Evolutionary conservation across 2,888 invertebrate species (phyloP).

Genomic region (Thera obeliscata): DNA sequence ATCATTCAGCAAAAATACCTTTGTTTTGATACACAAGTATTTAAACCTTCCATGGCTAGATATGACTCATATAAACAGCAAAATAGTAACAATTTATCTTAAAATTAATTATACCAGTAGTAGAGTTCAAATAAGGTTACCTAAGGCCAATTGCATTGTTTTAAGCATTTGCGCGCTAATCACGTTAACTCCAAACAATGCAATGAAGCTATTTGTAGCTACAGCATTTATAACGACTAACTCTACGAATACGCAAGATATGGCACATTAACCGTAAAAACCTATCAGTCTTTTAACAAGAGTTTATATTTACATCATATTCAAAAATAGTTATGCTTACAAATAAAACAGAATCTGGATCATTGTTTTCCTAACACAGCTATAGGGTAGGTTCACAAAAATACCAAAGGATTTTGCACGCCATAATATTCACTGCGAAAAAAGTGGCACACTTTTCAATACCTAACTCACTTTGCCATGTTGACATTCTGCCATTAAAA

Average conservation of each 20-base stretch:
- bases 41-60: background rate
- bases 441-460: no score
- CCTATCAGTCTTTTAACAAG: conserved; percentile 79
- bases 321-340: conserved; percentile 16
- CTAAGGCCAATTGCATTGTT: conserved; percentile 16
- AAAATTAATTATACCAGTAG: conserved; percentile 10
- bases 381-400: no score
- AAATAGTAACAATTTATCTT: conserved; percentile 5
- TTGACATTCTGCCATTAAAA: no score
- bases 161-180: conserved; percentile 38
- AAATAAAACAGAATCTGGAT: background rate
- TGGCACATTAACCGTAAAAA: conserved; percentile 77
- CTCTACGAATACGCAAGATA: conserved; percentile 59
- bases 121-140: conserved; percentile 21
- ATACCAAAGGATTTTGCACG: background rate
- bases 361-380: background rate
- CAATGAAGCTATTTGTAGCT: conserved; percentile 42
- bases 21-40: background rate
- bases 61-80: conserved; percentile 1
- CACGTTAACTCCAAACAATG: conserved; percentile 37
- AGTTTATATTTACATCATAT: conserved; percentile 57
- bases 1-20: background rate
- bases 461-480: no score
- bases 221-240: conserved; percentile 37
- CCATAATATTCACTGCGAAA: no score